Conservation (phyloP, 1,140 invertebrate species). For the Drosophila sp. region DNA sequence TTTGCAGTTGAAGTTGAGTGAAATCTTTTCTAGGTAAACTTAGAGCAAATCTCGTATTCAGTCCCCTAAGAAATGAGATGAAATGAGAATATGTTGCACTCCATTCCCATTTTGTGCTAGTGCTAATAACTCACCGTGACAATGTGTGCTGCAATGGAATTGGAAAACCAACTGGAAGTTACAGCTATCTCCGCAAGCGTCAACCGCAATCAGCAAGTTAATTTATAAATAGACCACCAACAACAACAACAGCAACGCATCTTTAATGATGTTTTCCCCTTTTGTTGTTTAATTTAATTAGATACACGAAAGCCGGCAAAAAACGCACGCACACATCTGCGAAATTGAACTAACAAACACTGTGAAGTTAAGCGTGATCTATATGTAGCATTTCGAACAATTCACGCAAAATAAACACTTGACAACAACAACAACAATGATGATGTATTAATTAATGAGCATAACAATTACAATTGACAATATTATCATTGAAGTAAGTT, state of each 20-base stretch:
- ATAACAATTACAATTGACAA: conserved; percentile 27
- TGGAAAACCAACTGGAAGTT: conserved; percentile 25
- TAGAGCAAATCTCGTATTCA: background rate
- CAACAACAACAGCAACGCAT: conserved; percentile 47
- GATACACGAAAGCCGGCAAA: conserved; percentile 49
- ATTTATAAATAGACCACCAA: conserved; percentile 66
- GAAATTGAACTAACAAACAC: background rate
- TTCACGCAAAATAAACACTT: conserved; percentile 11
- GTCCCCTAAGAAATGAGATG: background rate
- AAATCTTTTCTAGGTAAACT: too few species aligned
- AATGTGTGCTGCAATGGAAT: conserved; percentile 26
- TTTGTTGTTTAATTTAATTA: conserved; percentile 61
- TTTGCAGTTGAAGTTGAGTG: too few species aligned
- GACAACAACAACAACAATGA: conserved; percentile 29
- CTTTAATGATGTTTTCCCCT: conserved; percentile 38
- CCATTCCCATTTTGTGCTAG: background rate
- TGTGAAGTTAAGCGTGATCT: background rate
- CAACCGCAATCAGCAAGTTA: conserved; percentile 35
- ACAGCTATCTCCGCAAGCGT: conserved; percentile 6
- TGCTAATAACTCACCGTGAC: conserved; percentile 50
- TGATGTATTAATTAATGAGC: conserved; percentile 27
- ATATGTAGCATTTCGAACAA: background rate
- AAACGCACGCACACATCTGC: background rate
- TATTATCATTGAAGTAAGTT: conserved; percentile 40
- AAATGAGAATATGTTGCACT: background rate